Evolutionary conservation across 2,888 invertebrate genomes (phyloP).

Genomic region (Acleris cristana): DNA sequence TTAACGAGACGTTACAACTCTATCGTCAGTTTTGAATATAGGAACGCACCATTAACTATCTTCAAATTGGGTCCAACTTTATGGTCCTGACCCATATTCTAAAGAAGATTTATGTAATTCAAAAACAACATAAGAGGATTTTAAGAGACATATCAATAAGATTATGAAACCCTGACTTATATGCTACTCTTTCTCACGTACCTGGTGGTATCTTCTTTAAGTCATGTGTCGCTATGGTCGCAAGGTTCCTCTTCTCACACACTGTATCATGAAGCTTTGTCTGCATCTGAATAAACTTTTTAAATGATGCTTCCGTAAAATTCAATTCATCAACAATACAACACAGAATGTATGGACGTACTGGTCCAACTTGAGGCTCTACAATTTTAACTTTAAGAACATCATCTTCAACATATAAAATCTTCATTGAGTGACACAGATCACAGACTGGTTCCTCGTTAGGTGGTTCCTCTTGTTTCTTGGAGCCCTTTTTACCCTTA

Average conservation of each 20-base stretch:
- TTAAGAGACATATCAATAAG: not conserved
- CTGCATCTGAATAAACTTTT: conserved; percentile 91
- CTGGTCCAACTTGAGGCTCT: conserved; percentile 81
- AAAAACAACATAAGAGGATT: too few relatives aligned
- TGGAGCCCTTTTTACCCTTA: conserved; percentile 67
- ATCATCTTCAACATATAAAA: conserved; percentile 79
- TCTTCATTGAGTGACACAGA: conserved; percentile 69
- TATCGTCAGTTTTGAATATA: too few relatives aligned
- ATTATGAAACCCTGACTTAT: conserved; percentile 2
- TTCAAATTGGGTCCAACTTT: too few relatives aligned
- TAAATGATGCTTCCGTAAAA: conserved; percentile 86
- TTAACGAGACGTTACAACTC: too few relatives aligned
- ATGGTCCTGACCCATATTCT: too few relatives aligned
- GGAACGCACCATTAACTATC: too few relatives aligned
- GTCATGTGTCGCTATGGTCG: conserved; percentile 94
- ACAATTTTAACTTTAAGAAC: conserved; percentile 77
- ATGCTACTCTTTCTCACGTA: conserved; percentile 49
- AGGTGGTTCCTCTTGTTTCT: conserved; percentile 66
- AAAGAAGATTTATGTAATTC: too few relatives aligned
- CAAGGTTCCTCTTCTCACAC: conserved; percentile 90
- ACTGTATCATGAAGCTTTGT: conserved; percentile 89
- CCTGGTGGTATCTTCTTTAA: conserved; percentile 85
- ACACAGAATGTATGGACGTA: conserved; percentile 89
- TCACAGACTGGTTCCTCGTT: conserved; percentile 58
- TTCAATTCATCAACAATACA: conserved; percentile 87